Conservation (phyloP, 2,113 vertebrate genomes). For the Lophius piscatorius region DNA sequence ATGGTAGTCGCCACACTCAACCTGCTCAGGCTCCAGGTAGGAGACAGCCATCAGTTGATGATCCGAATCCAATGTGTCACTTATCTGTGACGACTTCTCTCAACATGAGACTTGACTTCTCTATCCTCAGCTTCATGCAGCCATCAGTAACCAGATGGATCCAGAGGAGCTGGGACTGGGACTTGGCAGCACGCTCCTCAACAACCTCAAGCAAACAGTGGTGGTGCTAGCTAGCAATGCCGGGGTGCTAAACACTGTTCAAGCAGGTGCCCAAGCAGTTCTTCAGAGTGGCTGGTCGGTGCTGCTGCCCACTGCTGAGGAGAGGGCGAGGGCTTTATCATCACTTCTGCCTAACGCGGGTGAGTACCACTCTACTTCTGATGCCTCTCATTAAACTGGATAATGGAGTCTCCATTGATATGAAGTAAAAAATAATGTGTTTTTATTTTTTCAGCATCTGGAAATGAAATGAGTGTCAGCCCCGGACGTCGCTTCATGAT, state of each 20-base stretch:
- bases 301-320: slow-evolving; percentile 94
- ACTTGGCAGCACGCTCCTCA: slow-evolving; percentile 90
- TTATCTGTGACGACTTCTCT: no score
- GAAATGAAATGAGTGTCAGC: slow-evolving; percentile 92
- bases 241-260: slow-evolving; percentile 92
- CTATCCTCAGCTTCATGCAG: slow-evolving; percentile 88
- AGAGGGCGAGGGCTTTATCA: slow-evolving; percentile 92
- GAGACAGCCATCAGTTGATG: background rate
- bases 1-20: slow-evolving; percentile 95
- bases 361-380: slow-evolving; percentile 53
- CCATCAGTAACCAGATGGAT: slow-evolving; percentile 96
- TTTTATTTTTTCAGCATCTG: slow-evolving; percentile 82
- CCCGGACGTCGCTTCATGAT: slow-evolving; percentile 97
- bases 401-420: background rate
- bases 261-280: slow-evolving; percentile 92
- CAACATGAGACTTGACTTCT: no score
- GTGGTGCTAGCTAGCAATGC: slow-evolving; percentile 94
- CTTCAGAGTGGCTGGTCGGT: slow-evolving; percentile 98
- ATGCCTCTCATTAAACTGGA: background rate
- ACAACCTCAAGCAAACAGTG: slow-evolving; percentile 95
- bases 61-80: no score
- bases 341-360: slow-evolving; percentile 93
- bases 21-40: slow-evolving; percentile 93
- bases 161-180: slow-evolving; percentile 93
- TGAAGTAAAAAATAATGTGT: background rate